phyloP scores from a whole-genome alignment of 2,888 invertebrate genomes.

The Philopedon plagiatum region DNA sequence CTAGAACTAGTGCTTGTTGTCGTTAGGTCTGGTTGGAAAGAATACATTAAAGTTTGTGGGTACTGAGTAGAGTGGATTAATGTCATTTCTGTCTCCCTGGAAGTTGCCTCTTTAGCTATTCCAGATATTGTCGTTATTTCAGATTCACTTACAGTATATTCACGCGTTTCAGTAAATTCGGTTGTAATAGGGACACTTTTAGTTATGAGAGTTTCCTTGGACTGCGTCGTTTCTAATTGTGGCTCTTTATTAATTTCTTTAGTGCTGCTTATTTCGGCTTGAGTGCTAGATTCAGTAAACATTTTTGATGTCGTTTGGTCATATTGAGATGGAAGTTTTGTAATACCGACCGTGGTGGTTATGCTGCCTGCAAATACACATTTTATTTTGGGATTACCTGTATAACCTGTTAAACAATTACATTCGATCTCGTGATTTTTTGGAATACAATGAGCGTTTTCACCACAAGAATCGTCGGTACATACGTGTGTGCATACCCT shows the following conservation, averaged over 20 bases:
- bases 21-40: not conserved
- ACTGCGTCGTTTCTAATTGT: not conserved
- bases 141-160: not conserved
- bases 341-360: not conserved
- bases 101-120: not conserved
- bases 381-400: conserved; percentile 13
- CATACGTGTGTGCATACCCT: conserved; percentile 88
- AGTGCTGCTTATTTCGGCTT: not conserved
- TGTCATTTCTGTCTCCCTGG: not conserved
- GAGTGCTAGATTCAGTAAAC: not conserved
- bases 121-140: not conserved
- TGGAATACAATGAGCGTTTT: conserved; percentile 84
- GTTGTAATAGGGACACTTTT: not conserved
- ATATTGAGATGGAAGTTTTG: not conserved
- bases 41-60: not conserved
- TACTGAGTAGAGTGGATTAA: not conserved
- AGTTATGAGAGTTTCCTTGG: not conserved
- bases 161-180: not conserved
- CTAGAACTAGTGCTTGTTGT: not conserved
- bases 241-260: not conserved
- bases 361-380: not conserved
- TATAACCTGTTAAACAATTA: conserved; percentile 76
- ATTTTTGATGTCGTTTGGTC: not conserved
- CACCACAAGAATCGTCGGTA: conserved; percentile 83
- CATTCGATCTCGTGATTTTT: conserved; percentile 83